Evolutionary conservation across 2,113 vertebrate species (phyloP).

Genomic region (Indri indri): DNA sequence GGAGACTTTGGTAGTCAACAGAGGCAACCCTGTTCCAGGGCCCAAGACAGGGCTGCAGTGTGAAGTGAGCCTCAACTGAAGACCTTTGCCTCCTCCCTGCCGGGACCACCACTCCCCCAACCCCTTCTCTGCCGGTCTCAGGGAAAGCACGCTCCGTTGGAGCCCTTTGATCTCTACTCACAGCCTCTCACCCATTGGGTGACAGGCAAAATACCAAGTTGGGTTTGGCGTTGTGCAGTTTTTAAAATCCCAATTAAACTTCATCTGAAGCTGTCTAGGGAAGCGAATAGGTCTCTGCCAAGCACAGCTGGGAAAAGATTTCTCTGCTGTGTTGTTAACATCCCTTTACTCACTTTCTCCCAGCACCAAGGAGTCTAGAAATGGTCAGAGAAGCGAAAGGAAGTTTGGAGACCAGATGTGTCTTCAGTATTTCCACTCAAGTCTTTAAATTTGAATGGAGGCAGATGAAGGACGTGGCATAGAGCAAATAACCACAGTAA

Average conservation of each 20-base stretch:
- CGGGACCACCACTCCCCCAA: fast-evolving
- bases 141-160: not conserved
- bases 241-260: not conserved
- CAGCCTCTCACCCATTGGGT: not conserved
- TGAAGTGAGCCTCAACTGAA: fast-evolving
- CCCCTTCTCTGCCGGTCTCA: no score
- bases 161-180: not conserved
- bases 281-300: not conserved
- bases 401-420: not conserved
- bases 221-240: not conserved
- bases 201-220: not conserved
- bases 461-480: fast-evolving
- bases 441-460: not conserved
- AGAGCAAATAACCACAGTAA: not conserved
- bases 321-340: fast-evolving
- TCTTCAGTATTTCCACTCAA: not conserved
- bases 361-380: not conserved
- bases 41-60: fast-evolving
- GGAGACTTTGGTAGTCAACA: not conserved
- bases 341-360: not conserved
- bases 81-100: fast-evolving
- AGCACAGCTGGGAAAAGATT: not conserved
- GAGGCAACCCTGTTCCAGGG: not conserved
- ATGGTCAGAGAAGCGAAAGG: not conserved
- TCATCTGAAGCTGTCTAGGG: not conserved